Evolutionary conservation across 2,113 vertebrate genomes (phyloP).

Genomic region (Trematocara unimaculatum): DNA sequence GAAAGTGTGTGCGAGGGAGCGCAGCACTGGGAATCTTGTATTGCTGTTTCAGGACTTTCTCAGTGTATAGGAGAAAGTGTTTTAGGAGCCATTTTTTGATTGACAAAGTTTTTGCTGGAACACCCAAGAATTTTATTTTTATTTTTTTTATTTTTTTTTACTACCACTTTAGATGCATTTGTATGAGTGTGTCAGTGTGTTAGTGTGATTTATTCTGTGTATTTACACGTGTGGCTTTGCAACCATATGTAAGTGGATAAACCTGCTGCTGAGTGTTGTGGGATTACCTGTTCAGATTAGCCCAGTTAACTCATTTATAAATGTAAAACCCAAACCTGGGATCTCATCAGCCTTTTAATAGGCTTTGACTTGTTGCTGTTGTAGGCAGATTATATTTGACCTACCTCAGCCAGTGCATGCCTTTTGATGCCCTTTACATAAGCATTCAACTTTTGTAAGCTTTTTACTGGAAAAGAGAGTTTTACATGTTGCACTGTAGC

Average conservation of each 20-base stretch:
- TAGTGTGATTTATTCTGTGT: neutral
- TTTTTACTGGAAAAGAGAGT: neutral
- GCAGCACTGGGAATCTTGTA: conserved; percentile 31
- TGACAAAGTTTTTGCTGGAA: neutral
- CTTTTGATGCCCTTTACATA: neutral
- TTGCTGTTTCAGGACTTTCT: conserved; percentile 61
- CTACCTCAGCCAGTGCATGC: neutral
- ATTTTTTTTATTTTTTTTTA: neutral
- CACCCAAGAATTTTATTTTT: neutral
- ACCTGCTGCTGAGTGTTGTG: neutral
- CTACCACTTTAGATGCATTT: neutral
- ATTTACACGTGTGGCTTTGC: neutral
- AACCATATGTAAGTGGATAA: neutral
- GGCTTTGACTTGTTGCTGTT: conserved; percentile 23
- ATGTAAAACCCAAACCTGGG: neutral
- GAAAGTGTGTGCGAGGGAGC: conserved; percentile 36
- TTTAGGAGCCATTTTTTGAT: neutral
- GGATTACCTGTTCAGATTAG: conserved; percentile 47
- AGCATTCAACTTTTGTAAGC: neutral
- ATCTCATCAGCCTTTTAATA: conserved; percentile 27
- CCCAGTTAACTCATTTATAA: conserved; percentile 22
- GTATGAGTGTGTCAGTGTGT: neutral
- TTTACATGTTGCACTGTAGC: neutral
- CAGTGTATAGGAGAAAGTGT: conserved; percentile 12
- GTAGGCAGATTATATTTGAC: conserved; percentile 33